Evolutionary conservation across 2,797 vertebrate species (phyloP).

Genomic region (Synanceia verrucosa): DNA sequence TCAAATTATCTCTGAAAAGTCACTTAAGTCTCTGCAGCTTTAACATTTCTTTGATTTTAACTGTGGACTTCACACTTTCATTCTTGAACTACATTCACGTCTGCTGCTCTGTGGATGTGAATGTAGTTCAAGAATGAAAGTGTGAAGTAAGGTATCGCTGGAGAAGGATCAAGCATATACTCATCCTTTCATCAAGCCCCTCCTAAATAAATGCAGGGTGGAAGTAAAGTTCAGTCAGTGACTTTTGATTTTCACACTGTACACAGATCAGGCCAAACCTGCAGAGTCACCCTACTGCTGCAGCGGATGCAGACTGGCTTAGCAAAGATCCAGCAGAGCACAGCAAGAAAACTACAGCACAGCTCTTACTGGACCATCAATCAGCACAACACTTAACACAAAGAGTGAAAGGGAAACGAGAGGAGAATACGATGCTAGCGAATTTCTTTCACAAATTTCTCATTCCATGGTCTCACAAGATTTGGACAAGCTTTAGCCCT

Average conservation of each 20-base stretch:
- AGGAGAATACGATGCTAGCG: neutral
- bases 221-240: neutral
- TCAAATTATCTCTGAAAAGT: too few relatives aligned
- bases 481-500: slow-evolving; percentile 2
- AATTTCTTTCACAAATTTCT: neutral
- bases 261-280: slow-evolving; percentile 32
- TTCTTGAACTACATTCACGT: too few relatives aligned
- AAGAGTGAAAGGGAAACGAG: neutral
- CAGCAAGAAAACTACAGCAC: slow-evolving; percentile 32
- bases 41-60: neutral
- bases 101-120: neutral
- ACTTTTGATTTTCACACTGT: neutral
- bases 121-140: neutral
- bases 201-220: neutral
- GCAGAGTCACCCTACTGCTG: slow-evolving; percentile 60
- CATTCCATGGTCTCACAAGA: neutral
- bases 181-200: neutral
- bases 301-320: slow-evolving; percentile 39
- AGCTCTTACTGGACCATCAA: slow-evolving; percentile 13
- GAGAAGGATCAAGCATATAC: neutral
- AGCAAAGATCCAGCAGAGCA: slow-evolving; percentile 34
- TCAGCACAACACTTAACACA: slow-evolving; percentile 9
- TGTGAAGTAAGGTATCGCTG: neutral
- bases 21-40: too few relatives aligned
- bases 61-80: neutral